Conservation (phyloP, 2,797 vertebrate species). For the Squalus acanthias region DNA sequence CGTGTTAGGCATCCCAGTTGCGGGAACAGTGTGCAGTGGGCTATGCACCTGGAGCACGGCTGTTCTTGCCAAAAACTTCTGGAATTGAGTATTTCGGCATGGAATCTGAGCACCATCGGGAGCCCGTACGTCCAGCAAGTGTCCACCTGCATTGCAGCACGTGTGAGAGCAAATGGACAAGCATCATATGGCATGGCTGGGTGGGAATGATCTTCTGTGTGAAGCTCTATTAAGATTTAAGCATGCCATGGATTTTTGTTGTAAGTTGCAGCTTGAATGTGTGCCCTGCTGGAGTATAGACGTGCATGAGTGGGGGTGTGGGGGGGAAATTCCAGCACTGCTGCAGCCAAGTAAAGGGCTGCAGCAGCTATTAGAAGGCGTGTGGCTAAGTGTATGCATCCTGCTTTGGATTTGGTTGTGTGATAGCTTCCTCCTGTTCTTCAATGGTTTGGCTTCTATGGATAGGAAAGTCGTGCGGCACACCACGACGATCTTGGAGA, state of each 20-base stretch:
- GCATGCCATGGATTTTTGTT: neutral
- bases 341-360: neutral
- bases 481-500: neutral
- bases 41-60: neutral
- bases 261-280: neutral
- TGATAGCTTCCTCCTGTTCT: neutral
- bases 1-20: neutral
- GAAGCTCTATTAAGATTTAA: neutral
- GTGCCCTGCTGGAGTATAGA: neutral
- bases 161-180: neutral
- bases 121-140: neutral
- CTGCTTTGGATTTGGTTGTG: neutral
- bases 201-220: neutral
- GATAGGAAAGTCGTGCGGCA: neutral
- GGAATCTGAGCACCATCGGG: neutral
- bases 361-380: neutral
- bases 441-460: neutral
- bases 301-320: neutral
- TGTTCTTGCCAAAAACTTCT: neutral
- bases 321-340: neutral
- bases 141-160: neutral
- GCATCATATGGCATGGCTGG: neutral
- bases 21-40: neutral
- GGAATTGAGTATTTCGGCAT: neutral
- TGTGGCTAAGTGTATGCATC: neutral